Evolutionary conservation across 2,797 vertebrate species (phyloP), one percentile per base, ranked within the genome.

Genomic region (Enteromius argenteus): DNA sequence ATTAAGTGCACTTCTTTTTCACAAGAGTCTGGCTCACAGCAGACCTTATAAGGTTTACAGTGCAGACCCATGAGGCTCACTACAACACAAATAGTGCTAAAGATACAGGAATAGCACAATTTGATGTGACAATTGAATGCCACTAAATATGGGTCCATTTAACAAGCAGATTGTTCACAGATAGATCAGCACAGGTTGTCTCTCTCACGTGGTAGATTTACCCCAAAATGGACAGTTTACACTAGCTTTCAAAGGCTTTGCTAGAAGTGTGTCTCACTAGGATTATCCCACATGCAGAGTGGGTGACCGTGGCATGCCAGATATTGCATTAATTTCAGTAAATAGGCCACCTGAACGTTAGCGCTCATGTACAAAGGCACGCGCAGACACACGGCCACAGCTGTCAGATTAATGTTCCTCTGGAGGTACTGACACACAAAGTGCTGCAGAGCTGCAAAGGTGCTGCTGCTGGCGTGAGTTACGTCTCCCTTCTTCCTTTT

Each of bases 221-320:
- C 68, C 49, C 66, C 30, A 69, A 85, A 85, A 94, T 92, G 93
- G 89, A 92, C 91, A 92, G 92, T 94, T 94, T 93, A 94, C 93
- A 92, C 86, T 88, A 64, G 93, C 92, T 95, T 95, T 95, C 92
- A 94, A 93, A 92, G 92, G 93, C 93, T 94, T 94, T 93, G 94
- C 91, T 91, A 88, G 89, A 91, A 90, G 89, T n/a, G 76, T 85
- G 84, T 91, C 90, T 93, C 90, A 89, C 82, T 83, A 81, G 92
- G 93, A 95, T 95, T 94, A 94, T 92, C 85, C 88, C 88, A 87
- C 71, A 86, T 21, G 75, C 32, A 30, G 69, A 80, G 78, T 75
- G 71, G 68, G 68, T 53, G 72, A 68, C 72, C 6, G 46, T 42
- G 37, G 37, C 51, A 79, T 64, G 21, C 37, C 53, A 79, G 53